Conservation (phyloP, 1,140 invertebrate species). For the Cotesia vestalis region DNA sequence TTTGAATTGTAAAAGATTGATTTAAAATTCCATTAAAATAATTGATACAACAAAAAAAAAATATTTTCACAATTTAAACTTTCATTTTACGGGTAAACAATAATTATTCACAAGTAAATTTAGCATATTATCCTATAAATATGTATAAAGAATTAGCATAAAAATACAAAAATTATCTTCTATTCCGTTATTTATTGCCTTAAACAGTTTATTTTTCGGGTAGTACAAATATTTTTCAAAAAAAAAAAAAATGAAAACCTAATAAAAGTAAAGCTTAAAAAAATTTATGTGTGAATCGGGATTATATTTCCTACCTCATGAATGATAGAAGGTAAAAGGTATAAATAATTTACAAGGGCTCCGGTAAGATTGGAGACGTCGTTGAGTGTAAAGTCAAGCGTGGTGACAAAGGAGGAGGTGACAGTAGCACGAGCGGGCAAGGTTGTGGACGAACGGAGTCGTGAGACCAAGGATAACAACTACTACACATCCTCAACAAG, state of each 20-base stretch:
- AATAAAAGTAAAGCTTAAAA: background rate
- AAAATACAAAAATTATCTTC: background rate
- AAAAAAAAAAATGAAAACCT: too few species aligned
- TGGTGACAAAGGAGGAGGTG: constrained; percentile 78
- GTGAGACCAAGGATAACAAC: constrained; percentile 79
- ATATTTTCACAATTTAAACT: too few species aligned
- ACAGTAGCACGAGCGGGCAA: constrained; percentile 75
- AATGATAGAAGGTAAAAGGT: constrained; percentile 23
- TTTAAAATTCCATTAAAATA: too few species aligned
- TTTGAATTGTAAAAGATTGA: too few species aligned
- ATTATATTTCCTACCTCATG: constrained; percentile 38
- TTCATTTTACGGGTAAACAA: too few species aligned
- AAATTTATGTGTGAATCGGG: background rate
- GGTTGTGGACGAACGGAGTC: constrained; percentile 76
- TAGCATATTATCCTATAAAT: background rate
- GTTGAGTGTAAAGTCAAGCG: constrained; percentile 76
- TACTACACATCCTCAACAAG: constrained; percentile 75
- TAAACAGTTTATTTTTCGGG: too few species aligned
- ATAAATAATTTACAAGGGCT: constrained; percentile 61
- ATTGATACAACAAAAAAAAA: too few species aligned
- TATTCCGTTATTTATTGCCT: constrained; percentile 14
- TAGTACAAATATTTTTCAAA: too few species aligned
- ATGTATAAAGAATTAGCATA: background rate
- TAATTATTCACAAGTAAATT: too few species aligned
- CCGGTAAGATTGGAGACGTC: constrained; percentile 79